phyloP scores from a whole-genome alignment of 1,140 invertebrate species.

The Pollicipes pollicipes region DNA sequence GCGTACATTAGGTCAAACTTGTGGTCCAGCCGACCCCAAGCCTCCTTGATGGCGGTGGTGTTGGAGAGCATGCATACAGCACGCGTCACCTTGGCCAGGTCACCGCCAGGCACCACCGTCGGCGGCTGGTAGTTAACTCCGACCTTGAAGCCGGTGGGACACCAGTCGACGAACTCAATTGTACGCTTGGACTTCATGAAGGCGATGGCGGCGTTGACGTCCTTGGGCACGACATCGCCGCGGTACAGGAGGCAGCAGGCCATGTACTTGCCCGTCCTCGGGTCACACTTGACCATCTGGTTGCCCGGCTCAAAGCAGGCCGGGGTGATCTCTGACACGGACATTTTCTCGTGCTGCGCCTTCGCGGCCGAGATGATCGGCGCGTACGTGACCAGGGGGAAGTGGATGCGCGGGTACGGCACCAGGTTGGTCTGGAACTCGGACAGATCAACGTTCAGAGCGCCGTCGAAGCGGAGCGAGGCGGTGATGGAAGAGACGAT shows the following conservation, averaged over 20 bases:
- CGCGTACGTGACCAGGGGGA: conserved; percentile 65
- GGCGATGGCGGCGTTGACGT: conserved; percentile 62
- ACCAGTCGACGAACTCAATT: conserved; percentile 41
- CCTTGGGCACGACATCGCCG: conserved; percentile 36
- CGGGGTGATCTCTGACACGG: conserved; percentile 70
- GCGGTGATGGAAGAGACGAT: conserved; percentile 38
- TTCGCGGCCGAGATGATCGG: conserved; percentile 68
- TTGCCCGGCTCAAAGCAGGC: conserved; percentile 64
- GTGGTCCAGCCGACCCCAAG: conserved; percentile 38
- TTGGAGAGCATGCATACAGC: conserved; percentile 61
- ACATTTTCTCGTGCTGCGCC: conserved; percentile 61
- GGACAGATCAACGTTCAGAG: conserved; percentile 72
- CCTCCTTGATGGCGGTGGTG: conserved; percentile 51
- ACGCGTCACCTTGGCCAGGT: conserved; percentile 44
- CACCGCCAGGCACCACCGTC: conserved; percentile 61
- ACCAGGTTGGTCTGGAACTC: conserved; percentile 80
- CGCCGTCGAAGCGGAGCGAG: conserved; percentile 54
- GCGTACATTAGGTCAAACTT: conserved; percentile 39
- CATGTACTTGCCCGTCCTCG: conserved; percentile 45
- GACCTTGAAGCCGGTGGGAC: conserved; percentile 32
- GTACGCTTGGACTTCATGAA: conserved; percentile 46
- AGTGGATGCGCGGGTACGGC: conserved; percentile 65
- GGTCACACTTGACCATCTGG: conserved; percentile 83
- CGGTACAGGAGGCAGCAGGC: conserved; percentile 32
- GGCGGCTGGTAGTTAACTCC: conserved; percentile 64